Evolutionary conservation across 2,797 vertebrate genomes (phyloP).

Genomic region (Microchirus variegatus): DNA sequence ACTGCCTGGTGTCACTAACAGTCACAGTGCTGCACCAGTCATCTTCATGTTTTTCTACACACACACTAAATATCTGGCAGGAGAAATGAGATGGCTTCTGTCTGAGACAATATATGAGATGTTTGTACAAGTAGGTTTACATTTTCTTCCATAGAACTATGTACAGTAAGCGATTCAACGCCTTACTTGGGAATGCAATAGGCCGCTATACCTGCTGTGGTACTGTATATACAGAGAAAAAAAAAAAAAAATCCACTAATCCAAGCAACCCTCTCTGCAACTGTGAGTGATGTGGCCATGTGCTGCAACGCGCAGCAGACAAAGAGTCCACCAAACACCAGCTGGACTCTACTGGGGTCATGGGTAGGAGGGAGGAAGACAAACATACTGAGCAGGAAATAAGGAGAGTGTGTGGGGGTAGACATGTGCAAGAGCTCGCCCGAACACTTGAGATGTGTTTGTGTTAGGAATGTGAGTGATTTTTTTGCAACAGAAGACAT

Average conservation of each 20-base stretch:
- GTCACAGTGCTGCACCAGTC: background rate
- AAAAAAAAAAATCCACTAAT: background rate
- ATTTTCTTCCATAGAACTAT: constrained; percentile 21
- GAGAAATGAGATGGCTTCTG: constrained; percentile 1
- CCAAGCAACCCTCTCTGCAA: background rate
- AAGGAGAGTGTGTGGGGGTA: constrained; percentile 32
- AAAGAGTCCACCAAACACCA: constrained; percentile 17
- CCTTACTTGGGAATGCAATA: constrained; percentile 26
- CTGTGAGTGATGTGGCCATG: constrained; percentile 31
- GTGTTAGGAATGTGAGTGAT: constrained; percentile 27
- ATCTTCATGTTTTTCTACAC: constrained; percentile 2
- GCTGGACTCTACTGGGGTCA: constrained; percentile 26
- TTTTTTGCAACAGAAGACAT: constrained; percentile 8
- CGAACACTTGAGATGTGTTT: background rate
- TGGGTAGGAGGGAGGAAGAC: constrained; percentile 22
- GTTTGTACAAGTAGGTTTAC: constrained; percentile 36
- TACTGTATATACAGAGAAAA: background rate
- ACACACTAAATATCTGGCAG: background rate
- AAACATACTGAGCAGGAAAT: constrained; percentile 27
- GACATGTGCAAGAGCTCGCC: constrained; percentile 5
- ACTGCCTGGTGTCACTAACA: background rate
- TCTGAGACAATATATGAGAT: constrained; percentile 7
- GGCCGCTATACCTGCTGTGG: constrained; percentile 14
- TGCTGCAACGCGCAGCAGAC: constrained; percentile 11
- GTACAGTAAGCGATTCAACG: constrained; percentile 12